Evolutionary conservation across 1,140 invertebrate species (phyloP).

Genomic region (Steinernema khuongi): DNA sequence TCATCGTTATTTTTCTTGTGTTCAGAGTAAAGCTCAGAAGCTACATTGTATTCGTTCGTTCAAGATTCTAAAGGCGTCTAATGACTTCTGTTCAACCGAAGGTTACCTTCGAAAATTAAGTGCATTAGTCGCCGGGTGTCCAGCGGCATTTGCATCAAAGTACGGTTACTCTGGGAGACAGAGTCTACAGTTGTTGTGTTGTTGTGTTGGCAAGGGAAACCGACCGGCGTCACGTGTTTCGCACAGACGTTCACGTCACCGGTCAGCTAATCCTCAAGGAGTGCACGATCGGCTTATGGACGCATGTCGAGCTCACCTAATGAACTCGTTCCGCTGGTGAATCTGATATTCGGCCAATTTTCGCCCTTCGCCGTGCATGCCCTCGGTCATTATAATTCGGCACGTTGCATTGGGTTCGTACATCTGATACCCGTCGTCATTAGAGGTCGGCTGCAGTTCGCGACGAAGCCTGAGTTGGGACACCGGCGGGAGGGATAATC

Average conservation of each 20-base stretch:
- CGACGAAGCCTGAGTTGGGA: neutral
- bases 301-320: neutral
- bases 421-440: neutral
- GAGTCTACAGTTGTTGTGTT: too few relatives aligned
- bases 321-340: neutral
- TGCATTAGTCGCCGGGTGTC: too few relatives aligned
- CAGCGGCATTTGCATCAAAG: too few relatives aligned
- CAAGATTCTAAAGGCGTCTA: too few relatives aligned
- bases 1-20: too few relatives aligned
- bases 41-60: too few relatives aligned
- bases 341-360: constrained; percentile 5
- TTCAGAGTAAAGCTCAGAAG: too few relatives aligned
- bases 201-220: too few relatives aligned
- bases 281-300: neutral
- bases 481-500: neutral
- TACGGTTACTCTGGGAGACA: too few relatives aligned
- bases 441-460: neutral
- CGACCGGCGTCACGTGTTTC: too few relatives aligned
- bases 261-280: neutral
- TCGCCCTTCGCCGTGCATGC: neutral
- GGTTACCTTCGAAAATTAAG: too few relatives aligned
- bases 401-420: neutral
- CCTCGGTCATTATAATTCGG: neutral
- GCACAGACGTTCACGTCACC: neutral
- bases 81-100: too few relatives aligned